Base-by-base conservation (phyloP, 1,140 invertebrate genomes). In the Teleopsis dalmanni region DNA sequence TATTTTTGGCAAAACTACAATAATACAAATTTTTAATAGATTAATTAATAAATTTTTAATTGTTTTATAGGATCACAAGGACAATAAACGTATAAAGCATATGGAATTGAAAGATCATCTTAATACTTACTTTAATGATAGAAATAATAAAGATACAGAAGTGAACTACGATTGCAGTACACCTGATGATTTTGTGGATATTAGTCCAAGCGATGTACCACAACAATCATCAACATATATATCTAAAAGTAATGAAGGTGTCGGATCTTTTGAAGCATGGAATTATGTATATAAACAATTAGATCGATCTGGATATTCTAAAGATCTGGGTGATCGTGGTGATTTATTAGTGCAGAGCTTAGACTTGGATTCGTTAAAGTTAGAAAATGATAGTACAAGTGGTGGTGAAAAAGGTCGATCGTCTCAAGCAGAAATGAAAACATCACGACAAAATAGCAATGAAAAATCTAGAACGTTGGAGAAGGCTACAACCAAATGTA, bases 261-360 rank as follows among this genome's bases (percentile, higher is more conserved):
- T 79, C 54, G 79, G 78, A 4, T 79, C 78, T 1, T 81, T 80
- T 48, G 83, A 84, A 49, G 79, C 78, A 38, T 88, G 85, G 85
- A 83, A 85, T 59, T 88, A 85, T 60, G 87, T 88, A 1, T 88
- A 83, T 58, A 76, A 80, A 52, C 85, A 85, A 66, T 69, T 88
- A 4, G 82, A 86, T 49, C 84, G 77, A 54, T 79, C 82, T 53
- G 81, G 84, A 2, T 84, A 87, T 54, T 80, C 77, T 3, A 84
- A 84, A 57, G 80, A 84, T 65, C 45, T 66, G 26, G 63, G 63
- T 1, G 65, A 69, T 49, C 58, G 66, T 13, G 63, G 66, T 16
- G 66, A 70, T 50, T 47, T 70, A 26, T 43, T 69, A 3, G 56
- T 70, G 26, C 63, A 69, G 42, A 62, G 66, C 21, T 36, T 69